Evolutionary conservation across 2,113 vertebrate genomes (phyloP), one percentile per base, ranked within the genome.

Genomic region (Tichodroma muraria): DNA sequence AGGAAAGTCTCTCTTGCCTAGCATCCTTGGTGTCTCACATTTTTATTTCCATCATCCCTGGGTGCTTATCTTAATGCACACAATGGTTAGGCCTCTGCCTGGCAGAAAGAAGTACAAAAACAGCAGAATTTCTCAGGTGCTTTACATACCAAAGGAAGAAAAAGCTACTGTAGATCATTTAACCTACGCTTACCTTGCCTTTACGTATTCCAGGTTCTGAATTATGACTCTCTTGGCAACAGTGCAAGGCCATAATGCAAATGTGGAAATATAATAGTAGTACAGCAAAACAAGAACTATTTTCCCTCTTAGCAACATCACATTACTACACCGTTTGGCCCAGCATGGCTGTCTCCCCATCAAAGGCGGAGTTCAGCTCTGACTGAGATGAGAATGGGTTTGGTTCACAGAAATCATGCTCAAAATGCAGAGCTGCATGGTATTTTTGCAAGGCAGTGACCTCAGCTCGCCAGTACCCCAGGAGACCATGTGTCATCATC

Each of bases 261-360:
- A 64, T 1, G 4, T 45, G 77, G 49, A 79, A 75, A 52, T n/a
- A 64, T 9, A 61, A 69, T 8, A 1, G 37, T 0, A 1, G 25
- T 47, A 30, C 54, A 89, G 38, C 25, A 85, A 80, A 86, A 53
- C 5, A 57, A 77, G 54, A 42, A 40, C 22, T 31, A 38, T 22
- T 11, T 30, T 30, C 65, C 47, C 63, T 22, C 33, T 75, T 38
- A 37, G 56, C 23, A 84, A 15, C 21, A 42, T 37, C 1, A 1
- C 19, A 22, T 42, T 33, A 14, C n/a, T 28, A n/a, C n/a, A 57
- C 15, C 2, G 1, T 37, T 75, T 76, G 65, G 45, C 25, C 20
- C 2, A 1, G 18, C 1, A 0, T 45, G 31, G 28, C 38, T 40
- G 13, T 28, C 6, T 15, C 23, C 15, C 22, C 0, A 0, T 61